Conservation (phyloP, 1,140 invertebrate species). For the Helicoverpa armigera region DNA sequence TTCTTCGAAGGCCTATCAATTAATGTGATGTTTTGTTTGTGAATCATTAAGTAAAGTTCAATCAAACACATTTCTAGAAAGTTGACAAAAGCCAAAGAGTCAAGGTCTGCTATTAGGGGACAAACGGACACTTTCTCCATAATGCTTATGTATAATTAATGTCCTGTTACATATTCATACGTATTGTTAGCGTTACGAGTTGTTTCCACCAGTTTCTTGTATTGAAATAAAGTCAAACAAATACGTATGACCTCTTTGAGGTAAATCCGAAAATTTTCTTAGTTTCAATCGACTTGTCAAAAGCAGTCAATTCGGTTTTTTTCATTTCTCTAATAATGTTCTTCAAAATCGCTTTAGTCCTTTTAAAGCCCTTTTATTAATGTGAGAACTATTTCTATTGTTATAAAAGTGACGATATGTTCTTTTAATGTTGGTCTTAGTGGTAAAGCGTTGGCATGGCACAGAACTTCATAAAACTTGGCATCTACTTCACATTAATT, state of each 20-base stretch:
- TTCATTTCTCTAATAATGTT: too few relatives aligned
- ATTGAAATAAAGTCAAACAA: background rate
- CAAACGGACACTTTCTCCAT: constrained; percentile 35
- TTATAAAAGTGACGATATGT: constrained; percentile 5
- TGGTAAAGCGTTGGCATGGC: background rate
- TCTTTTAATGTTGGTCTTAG: constrained; percentile 2
- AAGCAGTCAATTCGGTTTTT: too few relatives aligned
- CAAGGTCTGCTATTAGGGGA: constrained; percentile 9
- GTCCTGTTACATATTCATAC: constrained; percentile 26
- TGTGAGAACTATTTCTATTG: background rate
- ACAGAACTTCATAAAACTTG: background rate
- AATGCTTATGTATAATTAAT: constrained; percentile 18
- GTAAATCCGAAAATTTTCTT: too few relatives aligned
- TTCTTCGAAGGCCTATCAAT: too few relatives aligned
- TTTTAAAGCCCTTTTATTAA: background rate
- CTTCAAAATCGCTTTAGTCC: too few relatives aligned
- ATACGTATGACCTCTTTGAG: background rate
- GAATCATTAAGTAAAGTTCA: background rate
- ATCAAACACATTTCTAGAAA: background rate
- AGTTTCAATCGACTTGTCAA: too few relatives aligned
- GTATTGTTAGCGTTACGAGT: background rate
- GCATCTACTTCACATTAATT: background rate
- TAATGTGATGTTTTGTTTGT: background rate
- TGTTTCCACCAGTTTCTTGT: constrained; percentile 5
- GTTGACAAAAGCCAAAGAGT: background rate